phyloP scores from a whole-genome alignment of 37 sponge, comb jelly and placozoan genomes.

The Crambe crambe region DNA sequence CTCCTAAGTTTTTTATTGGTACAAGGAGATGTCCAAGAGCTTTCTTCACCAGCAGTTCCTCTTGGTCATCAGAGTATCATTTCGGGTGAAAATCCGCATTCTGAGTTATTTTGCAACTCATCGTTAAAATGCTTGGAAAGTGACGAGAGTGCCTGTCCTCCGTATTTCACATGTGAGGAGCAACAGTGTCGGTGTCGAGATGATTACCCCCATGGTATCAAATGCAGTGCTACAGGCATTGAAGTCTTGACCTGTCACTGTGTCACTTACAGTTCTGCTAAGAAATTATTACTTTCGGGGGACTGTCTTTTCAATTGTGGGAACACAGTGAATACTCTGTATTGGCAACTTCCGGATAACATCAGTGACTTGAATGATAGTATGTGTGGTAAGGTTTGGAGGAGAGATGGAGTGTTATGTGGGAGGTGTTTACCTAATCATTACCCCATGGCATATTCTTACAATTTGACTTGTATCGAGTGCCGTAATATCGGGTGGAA shows the following conservation, averaged over 20 bases:
- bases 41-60: too few relatives aligned
- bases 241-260: background rate
- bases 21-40: too few relatives aligned
- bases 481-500: background rate
- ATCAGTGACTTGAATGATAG: background rate
- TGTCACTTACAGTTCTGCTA: background rate
- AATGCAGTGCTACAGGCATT: background rate
- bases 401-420: constrained; percentile 54
- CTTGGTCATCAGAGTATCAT: too few relatives aligned
- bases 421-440: constrained; percentile 45
- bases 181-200: background rate
- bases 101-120: background rate
- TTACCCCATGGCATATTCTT: constrained; percentile 36
- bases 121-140: background rate
- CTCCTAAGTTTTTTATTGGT: too few relatives aligned
- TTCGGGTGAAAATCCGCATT: too few relatives aligned
- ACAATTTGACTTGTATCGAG: background rate
- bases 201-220: background rate
- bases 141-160: background rate
- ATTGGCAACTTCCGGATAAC: background rate
- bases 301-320: background rate
- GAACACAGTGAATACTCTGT: too few relatives aligned
- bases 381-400: constrained; percentile 31
- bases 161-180: background rate
- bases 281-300: background rate